phyloP scores from a whole-genome alignment of 2,797 vertebrate genomes.

The Microctenopoma stevenorrisi region DNA sequence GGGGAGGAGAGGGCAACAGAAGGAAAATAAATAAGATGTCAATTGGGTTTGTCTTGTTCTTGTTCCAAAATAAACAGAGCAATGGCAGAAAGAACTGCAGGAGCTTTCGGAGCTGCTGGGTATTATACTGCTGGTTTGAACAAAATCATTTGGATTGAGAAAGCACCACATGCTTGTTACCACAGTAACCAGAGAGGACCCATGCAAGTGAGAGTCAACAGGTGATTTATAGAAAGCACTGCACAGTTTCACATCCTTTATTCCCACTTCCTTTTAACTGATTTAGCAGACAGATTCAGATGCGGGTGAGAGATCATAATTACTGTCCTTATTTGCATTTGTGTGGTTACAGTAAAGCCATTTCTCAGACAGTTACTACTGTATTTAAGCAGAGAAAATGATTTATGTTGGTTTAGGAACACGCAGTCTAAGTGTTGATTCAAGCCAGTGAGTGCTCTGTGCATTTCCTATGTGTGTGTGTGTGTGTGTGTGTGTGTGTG shows the following conservation, averaged over 20 bases:
- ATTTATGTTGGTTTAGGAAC: constrained; percentile 55
- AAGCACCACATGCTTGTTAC: constrained; percentile 38
- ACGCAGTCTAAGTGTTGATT: constrained; percentile 35
- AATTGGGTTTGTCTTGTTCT: constrained; percentile 89
- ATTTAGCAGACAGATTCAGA: constrained; percentile 70
- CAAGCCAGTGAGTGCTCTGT: constrained; percentile 32
- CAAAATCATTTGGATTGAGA: constrained; percentile 50
- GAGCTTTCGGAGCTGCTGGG: constrained; percentile 64
- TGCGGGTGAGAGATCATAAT: constrained; percentile 64
- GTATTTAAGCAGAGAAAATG: constrained; percentile 22
- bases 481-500: constrained; percentile 30
- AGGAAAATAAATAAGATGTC: constrained; percentile 90
- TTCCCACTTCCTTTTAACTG: constrained; percentile 75
- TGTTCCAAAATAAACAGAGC: constrained; percentile 94
- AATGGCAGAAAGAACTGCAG: constrained; percentile 62
- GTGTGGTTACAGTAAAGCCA: constrained; percentile 41
- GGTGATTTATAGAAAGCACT: constrained; percentile 82
- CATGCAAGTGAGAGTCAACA: constrained; percentile 75
- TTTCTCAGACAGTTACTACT: constrained; percentile 18
- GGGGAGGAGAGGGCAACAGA: constrained; percentile 80
- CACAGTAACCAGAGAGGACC: constrained; percentile 67
- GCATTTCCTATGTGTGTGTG: constrained; percentile 43
- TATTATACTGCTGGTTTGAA: constrained; percentile 54
- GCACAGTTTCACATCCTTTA: constrained; percentile 80
- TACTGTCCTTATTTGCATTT: constrained; percentile 61